These are phyloP conservation scores for Diuraphis noxia DNA, from an alignment of 1,140 invertebrate genomes.

Conservation along the genomic window DNA sequence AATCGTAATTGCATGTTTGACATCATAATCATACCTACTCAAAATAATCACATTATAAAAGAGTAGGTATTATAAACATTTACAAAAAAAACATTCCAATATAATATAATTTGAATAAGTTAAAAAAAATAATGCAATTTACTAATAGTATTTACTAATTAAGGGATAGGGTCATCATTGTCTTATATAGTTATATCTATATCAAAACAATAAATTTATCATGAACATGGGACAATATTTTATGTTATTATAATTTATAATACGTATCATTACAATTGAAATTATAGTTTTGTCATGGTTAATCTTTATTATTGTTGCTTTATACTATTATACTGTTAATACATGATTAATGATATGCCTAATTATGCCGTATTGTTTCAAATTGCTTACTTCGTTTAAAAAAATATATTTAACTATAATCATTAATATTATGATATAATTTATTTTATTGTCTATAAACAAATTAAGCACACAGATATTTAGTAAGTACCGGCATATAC, in stretches of 20 bases:
- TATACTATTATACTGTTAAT: background rate
- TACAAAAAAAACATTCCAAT: background rate
- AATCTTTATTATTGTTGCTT: background rate
- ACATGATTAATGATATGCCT: background rate
- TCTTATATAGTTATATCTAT: background rate
- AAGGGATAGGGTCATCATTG: background rate
- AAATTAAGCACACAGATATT: background rate
- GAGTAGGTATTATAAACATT: background rate
- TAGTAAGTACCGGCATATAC: background rate
- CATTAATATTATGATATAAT: background rate
- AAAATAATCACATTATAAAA: background rate
- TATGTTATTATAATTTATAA: background rate
- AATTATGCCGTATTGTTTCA: background rate
- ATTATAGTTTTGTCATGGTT: background rate
- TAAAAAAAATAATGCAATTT: background rate
- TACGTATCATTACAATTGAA: background rate
- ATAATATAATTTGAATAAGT: background rate
- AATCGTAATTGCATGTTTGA: background rate
- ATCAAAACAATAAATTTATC: conserved; percentile 2
- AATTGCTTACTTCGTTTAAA: background rate
- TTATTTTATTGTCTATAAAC: background rate
- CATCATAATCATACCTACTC: background rate
- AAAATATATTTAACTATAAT: background rate
- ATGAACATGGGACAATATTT: background rate
- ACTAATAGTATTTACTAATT: background rate